A percentile compares a stretch with the other conserved stretches of the same genome.
Evolutionary conservation across 2,888 invertebrate genomes (phyloP).

Genomic region (Caenorhabditis drosophilae): DNA sequence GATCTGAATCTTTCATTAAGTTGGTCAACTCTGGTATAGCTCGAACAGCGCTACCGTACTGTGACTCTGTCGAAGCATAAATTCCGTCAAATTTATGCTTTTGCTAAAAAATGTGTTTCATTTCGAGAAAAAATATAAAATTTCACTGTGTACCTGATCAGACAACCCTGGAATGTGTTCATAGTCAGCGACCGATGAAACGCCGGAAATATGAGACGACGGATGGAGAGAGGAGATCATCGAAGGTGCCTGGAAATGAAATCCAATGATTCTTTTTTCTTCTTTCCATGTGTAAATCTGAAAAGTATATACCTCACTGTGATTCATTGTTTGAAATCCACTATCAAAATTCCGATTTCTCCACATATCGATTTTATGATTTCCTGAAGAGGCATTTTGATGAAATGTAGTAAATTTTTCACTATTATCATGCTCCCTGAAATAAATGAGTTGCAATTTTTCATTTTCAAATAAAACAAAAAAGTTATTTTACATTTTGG

Average conservation of each 20-base stretch:
- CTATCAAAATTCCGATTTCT: slow-evolving; percentile 57
- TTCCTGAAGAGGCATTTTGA: slow-evolving; percentile 10
- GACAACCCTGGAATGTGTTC: slow-evolving; percentile 33
- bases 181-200: slow-evolving; percentile 50
- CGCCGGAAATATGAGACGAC: slow-evolving; percentile 53
- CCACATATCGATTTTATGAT: slow-evolving; percentile 48
- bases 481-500: slow-evolving; percentile 13
- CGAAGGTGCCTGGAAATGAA: slow-evolving; percentile 47
- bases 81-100: slow-evolving; percentile 49
- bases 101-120: slow-evolving; percentile 24
- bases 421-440: slow-evolving; percentile 21
- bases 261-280: slow-evolving; percentile 15
- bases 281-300: not conserved
- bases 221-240: slow-evolving; percentile 55
- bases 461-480: not conserved
- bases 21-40: slow-evolving; percentile 60
- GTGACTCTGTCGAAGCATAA: slow-evolving; percentile 20
- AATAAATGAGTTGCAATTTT: not conserved
- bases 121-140: not conserved
- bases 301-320: slow-evolving; percentile 46
- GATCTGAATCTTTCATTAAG: slow-evolving; percentile 59
- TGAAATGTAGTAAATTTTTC: not conserved
- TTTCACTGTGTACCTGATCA: slow-evolving; percentile 25
- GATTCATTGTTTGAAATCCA: slow-evolving; percentile 64
- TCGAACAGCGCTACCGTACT: slow-evolving; percentile 26